phyloP scores from a whole-genome alignment of 2,113 vertebrate genomes.

The Pseudopodoces humilis region DNA sequence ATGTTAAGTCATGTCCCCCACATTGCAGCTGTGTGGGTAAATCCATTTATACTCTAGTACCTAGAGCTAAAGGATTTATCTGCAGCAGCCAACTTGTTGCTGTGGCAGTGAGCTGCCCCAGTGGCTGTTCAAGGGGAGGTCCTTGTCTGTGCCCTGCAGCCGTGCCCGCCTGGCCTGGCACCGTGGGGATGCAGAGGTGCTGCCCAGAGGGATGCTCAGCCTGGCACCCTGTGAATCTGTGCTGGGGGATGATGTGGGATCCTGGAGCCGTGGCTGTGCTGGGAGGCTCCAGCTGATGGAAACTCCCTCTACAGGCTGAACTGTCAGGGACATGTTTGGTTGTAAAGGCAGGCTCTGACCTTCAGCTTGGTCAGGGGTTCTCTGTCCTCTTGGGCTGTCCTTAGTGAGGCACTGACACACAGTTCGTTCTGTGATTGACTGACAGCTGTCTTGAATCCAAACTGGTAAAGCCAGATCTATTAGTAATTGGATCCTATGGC shows the following conservation, averaged over 20 bases:
- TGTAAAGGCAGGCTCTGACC: not conserved
- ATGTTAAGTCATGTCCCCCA: accelerated
- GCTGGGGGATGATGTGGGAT: not conserved
- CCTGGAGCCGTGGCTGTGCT: accelerated
- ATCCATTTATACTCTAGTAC: not conserved
- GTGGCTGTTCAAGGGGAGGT: not conserved
- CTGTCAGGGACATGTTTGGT: not conserved
- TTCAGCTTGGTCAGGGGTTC: not conserved
- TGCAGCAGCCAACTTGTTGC: not conserved
- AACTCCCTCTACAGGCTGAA: conserved; percentile 11
- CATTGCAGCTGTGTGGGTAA: not conserved
- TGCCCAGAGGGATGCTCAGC: not conserved
- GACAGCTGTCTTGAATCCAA: not conserved
- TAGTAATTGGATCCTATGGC: not conserved
- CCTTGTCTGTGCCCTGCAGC: not conserved
- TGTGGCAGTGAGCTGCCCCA: not conserved
- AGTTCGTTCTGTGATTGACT: not conserved
- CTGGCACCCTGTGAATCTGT: accelerated
- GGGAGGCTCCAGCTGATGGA: not conserved
- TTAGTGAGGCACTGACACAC: not conserved
- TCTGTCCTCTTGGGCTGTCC: not conserved
- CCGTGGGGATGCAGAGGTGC: accelerated
- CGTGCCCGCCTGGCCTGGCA: accelerated
- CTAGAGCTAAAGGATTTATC: not conserved
- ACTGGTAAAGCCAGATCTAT: not conserved